Percentiles rank a stretch among this genome's conserved stretches.
phyloP scores from a whole-genome alignment of 2,888 invertebrate genomes.

The Ramazzottius varieornatus region DNA sequence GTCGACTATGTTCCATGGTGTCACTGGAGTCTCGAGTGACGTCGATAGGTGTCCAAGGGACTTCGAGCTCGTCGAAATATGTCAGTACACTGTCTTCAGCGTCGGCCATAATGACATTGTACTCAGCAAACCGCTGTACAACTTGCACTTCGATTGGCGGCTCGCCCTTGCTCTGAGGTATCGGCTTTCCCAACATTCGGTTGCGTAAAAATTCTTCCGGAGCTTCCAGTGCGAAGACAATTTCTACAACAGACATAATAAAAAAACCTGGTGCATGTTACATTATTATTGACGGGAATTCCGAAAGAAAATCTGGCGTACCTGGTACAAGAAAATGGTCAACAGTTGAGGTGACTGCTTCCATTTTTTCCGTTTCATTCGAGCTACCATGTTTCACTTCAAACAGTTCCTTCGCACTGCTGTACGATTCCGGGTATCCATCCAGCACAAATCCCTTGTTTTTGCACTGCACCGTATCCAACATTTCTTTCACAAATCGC shows the following conservation, averaged over 20 bases:
- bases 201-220: too few relatives aligned
- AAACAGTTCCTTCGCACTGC: background rate
- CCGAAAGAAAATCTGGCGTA: too few relatives aligned
- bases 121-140: background rate
- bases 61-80: background rate
- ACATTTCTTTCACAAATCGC: background rate
- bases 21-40: background rate
- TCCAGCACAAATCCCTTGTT: background rate
- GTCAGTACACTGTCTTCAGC: background rate
- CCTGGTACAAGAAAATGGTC: too few relatives aligned
- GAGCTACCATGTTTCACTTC: background rate
- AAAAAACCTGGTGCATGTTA: too few relatives aligned
- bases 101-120: background rate
- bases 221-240: too few relatives aligned
- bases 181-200: too few relatives aligned
- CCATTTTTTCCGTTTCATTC: too few relatives aligned
- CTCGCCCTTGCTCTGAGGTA: too few relatives aligned
- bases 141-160: background rate
- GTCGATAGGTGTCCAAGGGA: background rate
- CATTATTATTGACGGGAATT: too few relatives aligned
- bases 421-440: background rate
- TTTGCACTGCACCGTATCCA: background rate
- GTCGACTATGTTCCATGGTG: background rate
- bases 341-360: too few relatives aligned
- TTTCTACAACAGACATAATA: too few relatives aligned